Evolutionary conservation across 2,113 vertebrate genomes (phyloP), one percentile per base, ranked within the genome.

Genomic region (Butorides virescens): DNA sequence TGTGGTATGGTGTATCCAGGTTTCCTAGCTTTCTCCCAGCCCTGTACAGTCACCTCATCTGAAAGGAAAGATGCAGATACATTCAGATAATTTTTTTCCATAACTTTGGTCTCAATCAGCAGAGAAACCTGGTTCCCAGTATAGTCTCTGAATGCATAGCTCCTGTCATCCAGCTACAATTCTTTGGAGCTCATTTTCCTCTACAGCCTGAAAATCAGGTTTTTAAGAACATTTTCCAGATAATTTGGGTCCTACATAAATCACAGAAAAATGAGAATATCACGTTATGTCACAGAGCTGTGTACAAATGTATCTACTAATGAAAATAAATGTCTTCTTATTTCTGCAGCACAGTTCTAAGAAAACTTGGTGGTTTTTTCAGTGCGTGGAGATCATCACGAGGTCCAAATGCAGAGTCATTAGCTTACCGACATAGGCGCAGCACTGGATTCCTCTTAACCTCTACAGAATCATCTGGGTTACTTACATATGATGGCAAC

Each of bases 241-340:
- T 59, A 39, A 42, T 56, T 90, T 67, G 39, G 4, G 15, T 66
- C 59, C 21, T 67, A 15, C 10, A 10, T 75, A 63, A 53, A 75
- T 83, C 37, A 63, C 27, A 59, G 61, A 80, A 75, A 46, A 86
- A 37, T 46, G 2, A 29, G 12, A 81, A n/a, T 47, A 58, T 39
- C 19, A 39, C 1, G 3, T 44, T 52, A 56, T 89, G 91, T 85
- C 36, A 56, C 20, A 47, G 68, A 73, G 18, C 53, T 66, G 29
- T 65, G 39, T 72, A 63, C 44, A 77, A 70, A 78, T 23, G 7
- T 73, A 76, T 80, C 39, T 90, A 23, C 34, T 65, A 36, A 52
- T 1, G 3, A 46, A 72, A 96, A 94, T 96, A 97, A 97, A 96
- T 15, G 20, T 63, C 66, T 58, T 78, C 22, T 75, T 79, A 62